A percentile compares a stretch with the other conserved stretches of the same genome.
These are phyloP conservation scores for Nerophis lumbriciformis DNA, from an alignment of 2,113 vertebrate genomes.

Conservation along the genomic window DNA sequence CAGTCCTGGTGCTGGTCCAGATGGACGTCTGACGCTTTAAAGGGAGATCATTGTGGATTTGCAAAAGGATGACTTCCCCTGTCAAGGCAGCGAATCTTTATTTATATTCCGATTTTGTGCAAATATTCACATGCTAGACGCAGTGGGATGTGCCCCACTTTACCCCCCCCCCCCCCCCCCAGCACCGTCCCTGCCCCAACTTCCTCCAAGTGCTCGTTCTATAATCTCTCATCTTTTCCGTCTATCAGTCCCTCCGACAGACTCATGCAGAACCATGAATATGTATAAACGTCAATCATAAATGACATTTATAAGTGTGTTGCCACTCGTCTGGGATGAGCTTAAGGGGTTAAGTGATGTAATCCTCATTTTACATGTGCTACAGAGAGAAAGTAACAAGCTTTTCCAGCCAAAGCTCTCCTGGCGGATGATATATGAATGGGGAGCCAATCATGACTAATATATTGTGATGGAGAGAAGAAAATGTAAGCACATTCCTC, in stretches of 20 bases:
- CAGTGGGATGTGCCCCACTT: slow-evolving; percentile 46
- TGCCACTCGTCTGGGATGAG: background rate
- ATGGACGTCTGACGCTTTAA: slow-evolving; percentile 61
- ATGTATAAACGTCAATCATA: slow-evolving; percentile 23
- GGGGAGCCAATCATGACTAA: background rate
- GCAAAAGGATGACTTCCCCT: slow-evolving; percentile 1
- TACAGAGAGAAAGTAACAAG: background rate
- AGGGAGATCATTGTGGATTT: background rate
- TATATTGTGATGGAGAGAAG: background rate
- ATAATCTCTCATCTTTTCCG: background rate
- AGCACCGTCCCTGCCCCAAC: background rate
- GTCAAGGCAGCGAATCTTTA: slow-evolving; percentile 14
- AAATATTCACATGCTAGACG: slow-evolving; percentile 21
- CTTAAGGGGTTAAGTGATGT: background rate
- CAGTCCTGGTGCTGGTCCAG: slow-evolving; percentile 66
- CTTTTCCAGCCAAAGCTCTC: background rate
- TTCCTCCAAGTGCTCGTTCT: slow-evolving; percentile 7
- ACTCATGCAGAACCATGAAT: slow-evolving; percentile 12
- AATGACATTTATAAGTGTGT: slow-evolving; percentile 13
- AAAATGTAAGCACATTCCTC: background rate
- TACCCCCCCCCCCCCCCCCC: too few relatives aligned
- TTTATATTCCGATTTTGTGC: slow-evolving; percentile 33
- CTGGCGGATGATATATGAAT: background rate
- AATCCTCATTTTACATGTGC: slow-evolving; percentile 1
- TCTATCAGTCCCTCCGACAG: slow-evolving; percentile 12